Evolutionary conservation across 2,113 vertebrate genomes (phyloP).

Genomic region (Sisor rabdophorus): DNA sequence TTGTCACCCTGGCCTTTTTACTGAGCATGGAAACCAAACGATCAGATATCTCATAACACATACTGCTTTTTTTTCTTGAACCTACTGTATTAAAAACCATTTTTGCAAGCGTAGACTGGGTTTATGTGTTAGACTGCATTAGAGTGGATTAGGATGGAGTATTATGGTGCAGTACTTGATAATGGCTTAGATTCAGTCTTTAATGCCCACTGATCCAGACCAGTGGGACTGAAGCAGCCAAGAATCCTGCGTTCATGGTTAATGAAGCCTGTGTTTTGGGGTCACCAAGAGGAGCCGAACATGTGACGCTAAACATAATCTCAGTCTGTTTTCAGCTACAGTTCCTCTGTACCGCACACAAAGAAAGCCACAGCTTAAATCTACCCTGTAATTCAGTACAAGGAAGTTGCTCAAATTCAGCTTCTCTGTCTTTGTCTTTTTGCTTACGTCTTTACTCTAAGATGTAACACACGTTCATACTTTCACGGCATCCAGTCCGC

Average conservation of each 20-base stretch:
- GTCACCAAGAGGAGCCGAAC: slow-evolving; percentile 31
- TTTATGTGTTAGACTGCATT: slow-evolving; percentile 25
- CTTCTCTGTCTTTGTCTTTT: slow-evolving; percentile 24
- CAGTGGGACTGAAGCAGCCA: slow-evolving; percentile 30
- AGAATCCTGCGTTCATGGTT: slow-evolving; percentile 12
- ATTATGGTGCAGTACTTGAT: slow-evolving; percentile 35
- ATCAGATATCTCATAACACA: background rate
- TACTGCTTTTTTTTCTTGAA: background rate
- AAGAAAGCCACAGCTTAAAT: slow-evolving; percentile 38
- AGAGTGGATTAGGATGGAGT: slow-evolving; percentile 35
- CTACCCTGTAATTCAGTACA: slow-evolving; percentile 39
- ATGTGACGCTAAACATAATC: slow-evolving; percentile 33
- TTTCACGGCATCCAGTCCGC: background rate
- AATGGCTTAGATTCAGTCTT: slow-evolving; percentile 32
- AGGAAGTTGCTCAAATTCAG: slow-evolving; percentile 17
- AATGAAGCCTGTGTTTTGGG: slow-evolving; percentile 36
- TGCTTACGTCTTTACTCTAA: slow-evolving; percentile 10
- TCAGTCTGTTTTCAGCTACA: slow-evolving; percentile 37
- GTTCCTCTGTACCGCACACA: slow-evolving; percentile 34
- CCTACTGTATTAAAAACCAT: slow-evolving; percentile 2
- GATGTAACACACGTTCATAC: background rate
- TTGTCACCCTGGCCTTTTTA: background rate
- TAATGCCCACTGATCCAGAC: slow-evolving; percentile 37
- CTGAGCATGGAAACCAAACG: background rate
- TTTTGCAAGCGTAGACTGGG: slow-evolving; percentile 8